A percentile compares a stretch with the other conserved stretches of the same genome.
These are phyloP conservation scores for Drosophila pseudotalamancana DNA, from an alignment of 2,888 invertebrate genomes.

Conservation along the genomic window DNA sequence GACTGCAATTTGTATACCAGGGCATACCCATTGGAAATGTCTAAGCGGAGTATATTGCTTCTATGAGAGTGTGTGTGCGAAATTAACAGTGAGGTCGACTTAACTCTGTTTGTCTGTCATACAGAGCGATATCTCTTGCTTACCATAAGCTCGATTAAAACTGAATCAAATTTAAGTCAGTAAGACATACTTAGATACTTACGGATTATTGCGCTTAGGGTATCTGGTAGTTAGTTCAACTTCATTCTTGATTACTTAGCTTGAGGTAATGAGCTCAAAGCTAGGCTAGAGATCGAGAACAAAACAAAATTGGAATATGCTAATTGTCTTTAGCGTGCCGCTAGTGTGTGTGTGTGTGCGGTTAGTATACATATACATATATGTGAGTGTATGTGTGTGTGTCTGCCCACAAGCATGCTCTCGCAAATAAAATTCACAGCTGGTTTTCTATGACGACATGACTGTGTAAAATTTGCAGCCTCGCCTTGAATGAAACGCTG, in stretches of 20 bases:
- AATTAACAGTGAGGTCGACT: too few species aligned
- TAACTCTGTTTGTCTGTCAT: too few species aligned
- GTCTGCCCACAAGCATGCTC: conserved; percentile 37
- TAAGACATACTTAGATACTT: too few species aligned
- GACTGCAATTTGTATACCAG: conserved; percentile 11
- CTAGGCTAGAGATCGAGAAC: conserved; percentile 43
- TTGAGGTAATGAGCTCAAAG: conserved; percentile 26
- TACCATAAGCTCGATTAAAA: too few species aligned
- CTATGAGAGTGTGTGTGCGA: too few species aligned
- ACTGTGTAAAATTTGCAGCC: conserved; percentile 42
- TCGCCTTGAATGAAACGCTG: conserved; percentile 54
- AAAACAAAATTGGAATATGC: conserved; percentile 70
- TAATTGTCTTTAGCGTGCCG: conserved; percentile 53
- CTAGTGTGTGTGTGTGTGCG: neutral
- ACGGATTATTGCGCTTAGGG: too few species aligned
- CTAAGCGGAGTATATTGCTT: neutral
- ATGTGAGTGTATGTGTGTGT: neutral
- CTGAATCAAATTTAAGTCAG: too few species aligned
- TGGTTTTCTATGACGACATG: conserved; percentile 58
- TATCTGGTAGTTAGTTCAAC: too few species aligned
- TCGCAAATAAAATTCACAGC: too few species aligned
- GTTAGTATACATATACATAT: too few species aligned
- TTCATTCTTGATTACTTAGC: neutral
- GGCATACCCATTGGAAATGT: neutral
- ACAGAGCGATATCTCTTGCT: too few species aligned